Base-by-base conservation (phyloP, 2,888 invertebrate species). In the Pyralis farinalis region DNA sequence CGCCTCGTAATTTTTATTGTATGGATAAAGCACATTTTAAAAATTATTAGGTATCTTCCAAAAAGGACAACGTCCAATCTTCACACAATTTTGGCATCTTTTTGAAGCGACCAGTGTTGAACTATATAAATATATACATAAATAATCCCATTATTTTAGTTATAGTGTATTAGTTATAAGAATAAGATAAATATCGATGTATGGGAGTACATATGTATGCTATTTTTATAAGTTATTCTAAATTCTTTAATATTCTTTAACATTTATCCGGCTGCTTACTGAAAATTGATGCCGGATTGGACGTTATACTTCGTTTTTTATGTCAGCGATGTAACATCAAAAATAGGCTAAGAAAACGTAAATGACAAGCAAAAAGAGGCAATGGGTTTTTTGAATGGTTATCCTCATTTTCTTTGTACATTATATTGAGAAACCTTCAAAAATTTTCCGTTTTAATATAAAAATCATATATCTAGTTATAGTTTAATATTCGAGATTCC, bases 341-440 rank as follows among this genome's bases (percentile, higher is more conserved):
- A 46, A 45, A 44, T 62, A 73, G 62, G 43, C 45, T 64, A 76
- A 76, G 70, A 54, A 52, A 63, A 64, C 58, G 50, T 42, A 58
- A 71, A 73, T 62, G 86, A 87, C 85, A 86, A 88, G 87, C 87
- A 76, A 73, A 74, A 70, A 69, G 87, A 87, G 87, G 88, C 87
- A 86, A 74, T 72, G 69, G 73, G 67, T 71, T 57, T 74, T 86
- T 84, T 85, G 80, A 73, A 76, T 39, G 87, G 85, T 83, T 80
- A 69, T 77, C 81, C 74, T 76, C 55, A 63, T 63, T 53, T 46
- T 33, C 55, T 60, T 63, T 87, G 86, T 86, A 88, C 43, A 87
- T 86, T 85, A 56, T 69, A 58, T 69, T 56, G 64, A 78, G 77
- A 69, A 66, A 76, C 85, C 84, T 75, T 84, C 77, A 75, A 74